Evolutionary conservation across 2,888 invertebrate genomes (phyloP), one percentile per base, ranked within the genome.

Genomic region (Geophilus truncorum): DNA sequence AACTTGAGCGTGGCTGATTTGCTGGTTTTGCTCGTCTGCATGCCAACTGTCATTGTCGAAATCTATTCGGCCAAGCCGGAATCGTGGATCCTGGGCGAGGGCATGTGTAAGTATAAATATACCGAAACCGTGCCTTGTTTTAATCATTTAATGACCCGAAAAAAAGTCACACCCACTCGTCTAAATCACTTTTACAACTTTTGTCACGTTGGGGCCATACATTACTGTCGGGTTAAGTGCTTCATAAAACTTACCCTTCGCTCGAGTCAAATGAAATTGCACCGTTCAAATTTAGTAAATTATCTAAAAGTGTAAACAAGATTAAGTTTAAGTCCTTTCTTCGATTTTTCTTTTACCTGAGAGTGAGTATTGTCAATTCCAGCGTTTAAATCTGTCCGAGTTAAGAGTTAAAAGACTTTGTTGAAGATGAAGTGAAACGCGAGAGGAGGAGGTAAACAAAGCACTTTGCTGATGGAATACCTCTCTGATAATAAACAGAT

Each of bases 51-150:
- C 36, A 90, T 97, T 51, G 94, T 97, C n/a, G 97, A 97, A 87
- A 93, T 97, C 80, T 95, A 96, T 87, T 45, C 30, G 15, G 93
- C 94, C 10, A 92, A 92, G 84, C 95, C 95, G 15, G 95, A 96
- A 87, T 93, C 95, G 1, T 97, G 97, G 97, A 92, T 94, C 83
- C 91, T 97, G 80, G 97, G 97, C 76, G 93, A 93, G 86, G 92
- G 93, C 86, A 92, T 97, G 91, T 97, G 97, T 97, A 90, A 95
- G 97, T 95, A 83, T n/a, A n/a, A n/a, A n/a, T n/a, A n/a, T n/a
- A n/a, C n/a, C n/a, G n/a, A n/a, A n/a, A n/a, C n/a, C n/a, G n/a
- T n/a, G 10, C 21, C 21, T 5, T 21, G 40, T 40, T 57, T 62
- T 23, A 57, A 57, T 23, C 10, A 9, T 18, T 62, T n/a, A 23